These are phyloP conservation scores for Probaryconus sp. DNA, from an alignment of 1,140 invertebrate genomes.

Conservation along the genomic window DNA sequence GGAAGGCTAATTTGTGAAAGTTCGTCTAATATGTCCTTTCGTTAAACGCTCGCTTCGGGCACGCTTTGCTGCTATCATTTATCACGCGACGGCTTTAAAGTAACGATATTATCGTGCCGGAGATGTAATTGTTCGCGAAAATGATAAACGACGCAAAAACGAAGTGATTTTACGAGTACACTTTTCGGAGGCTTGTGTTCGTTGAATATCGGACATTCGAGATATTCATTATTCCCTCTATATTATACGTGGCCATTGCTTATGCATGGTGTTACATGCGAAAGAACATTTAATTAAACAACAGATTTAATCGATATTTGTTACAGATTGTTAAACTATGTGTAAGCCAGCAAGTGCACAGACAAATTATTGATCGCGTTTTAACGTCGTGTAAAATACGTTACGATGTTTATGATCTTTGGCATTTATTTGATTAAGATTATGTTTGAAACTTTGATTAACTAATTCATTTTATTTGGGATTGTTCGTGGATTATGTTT, in stretches of 20 bases:
- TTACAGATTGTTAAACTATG: slow-evolving; percentile 32
- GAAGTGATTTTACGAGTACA: slow-evolving; percentile 52
- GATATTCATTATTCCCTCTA: slow-evolving; percentile 43
- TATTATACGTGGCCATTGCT: slow-evolving; percentile 9
- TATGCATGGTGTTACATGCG: slow-evolving; percentile 26
- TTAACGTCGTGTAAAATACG: slow-evolving; percentile 18
- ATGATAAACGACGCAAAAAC: slow-evolving; percentile 59
- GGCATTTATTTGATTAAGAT: too few relatives aligned
- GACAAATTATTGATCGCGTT: slow-evolving; percentile 32
- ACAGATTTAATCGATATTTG: slow-evolving; percentile 41
- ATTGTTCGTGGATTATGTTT: too few relatives aligned
- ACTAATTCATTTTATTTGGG: too few relatives aligned
- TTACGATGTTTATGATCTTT: slow-evolving; percentile 36
- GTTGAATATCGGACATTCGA: slow-evolving; percentile 44
- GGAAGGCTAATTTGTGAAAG: slow-evolving; percentile 72
- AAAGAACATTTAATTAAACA: slow-evolving; percentile 53
- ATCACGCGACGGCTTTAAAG: slow-evolving; percentile 66
- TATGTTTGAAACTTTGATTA: too few relatives aligned
- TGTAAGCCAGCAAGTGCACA: slow-evolving; percentile 11
- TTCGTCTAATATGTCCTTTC: slow-evolving; percentile 68
- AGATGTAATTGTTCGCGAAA: slow-evolving; percentile 58
- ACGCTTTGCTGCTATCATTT: slow-evolving; percentile 68
- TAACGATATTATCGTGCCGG: slow-evolving; percentile 65
- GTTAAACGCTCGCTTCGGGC: slow-evolving; percentile 59
- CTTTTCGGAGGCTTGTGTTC: slow-evolving; percentile 13